Conservation (phyloP, 2,113 vertebrate species). For the Ptychochromis oligacanthus region DNA sequence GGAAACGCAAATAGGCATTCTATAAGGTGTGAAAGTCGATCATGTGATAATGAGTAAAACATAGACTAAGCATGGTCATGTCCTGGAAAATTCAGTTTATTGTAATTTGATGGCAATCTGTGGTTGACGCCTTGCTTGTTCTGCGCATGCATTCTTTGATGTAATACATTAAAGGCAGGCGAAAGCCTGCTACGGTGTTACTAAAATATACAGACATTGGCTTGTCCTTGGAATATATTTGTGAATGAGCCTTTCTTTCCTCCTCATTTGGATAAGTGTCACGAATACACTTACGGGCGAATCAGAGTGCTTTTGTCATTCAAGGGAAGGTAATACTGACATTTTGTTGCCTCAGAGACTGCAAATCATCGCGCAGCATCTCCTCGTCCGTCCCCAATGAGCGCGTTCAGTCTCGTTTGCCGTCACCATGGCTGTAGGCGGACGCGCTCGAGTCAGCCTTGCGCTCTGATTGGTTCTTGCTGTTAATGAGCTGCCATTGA, state of each 20-base stretch:
- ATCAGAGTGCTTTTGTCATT: constrained; percentile 50
- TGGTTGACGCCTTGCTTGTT: not conserved
- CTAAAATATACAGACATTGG: constrained; percentile 28
- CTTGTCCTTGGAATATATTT: constrained; percentile 70
- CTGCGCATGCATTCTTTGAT: not conserved
- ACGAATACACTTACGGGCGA: constrained; percentile 37
- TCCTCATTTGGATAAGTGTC: constrained; percentile 59
- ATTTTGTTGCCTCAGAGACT: constrained; percentile 70
- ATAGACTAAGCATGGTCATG: not conserved
- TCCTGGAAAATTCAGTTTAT: not conserved
- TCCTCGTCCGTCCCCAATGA: constrained; percentile 55
- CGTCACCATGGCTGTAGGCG: constrained; percentile 57
- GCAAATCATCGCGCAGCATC: constrained; percentile 66
- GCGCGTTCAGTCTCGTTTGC: constrained; percentile 33
- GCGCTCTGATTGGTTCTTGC: constrained; percentile 67
- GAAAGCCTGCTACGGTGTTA: not conserved
- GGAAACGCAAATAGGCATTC: constrained; percentile 15
- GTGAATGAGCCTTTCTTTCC: constrained; percentile 50
- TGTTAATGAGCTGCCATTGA: constrained; percentile 73
- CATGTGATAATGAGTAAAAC: not conserved
- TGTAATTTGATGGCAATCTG: not conserved
- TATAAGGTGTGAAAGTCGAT: constrained; percentile 40
- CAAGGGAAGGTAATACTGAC: constrained; percentile 41
- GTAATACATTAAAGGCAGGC: not conserved
- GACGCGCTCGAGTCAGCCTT: constrained; percentile 11